A percentile compares a stretch with the other conserved stretches of the same genome.
These are phyloP conservation scores for Frieseomelitta varia DNA, from an alignment of 1,140 invertebrate genomes.

Conservation along the genomic window DNA sequence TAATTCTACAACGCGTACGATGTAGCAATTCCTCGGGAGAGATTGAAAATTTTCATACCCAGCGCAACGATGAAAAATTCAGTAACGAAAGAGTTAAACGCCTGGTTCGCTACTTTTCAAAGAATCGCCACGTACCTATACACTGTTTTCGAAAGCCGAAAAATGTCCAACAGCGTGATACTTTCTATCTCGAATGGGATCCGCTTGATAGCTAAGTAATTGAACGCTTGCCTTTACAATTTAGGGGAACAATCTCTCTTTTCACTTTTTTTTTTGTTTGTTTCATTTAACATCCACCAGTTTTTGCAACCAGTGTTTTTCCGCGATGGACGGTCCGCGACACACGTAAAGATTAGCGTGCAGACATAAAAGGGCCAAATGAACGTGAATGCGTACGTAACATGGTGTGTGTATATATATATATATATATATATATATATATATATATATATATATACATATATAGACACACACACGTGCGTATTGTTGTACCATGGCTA, in stretches of 20 bases:
- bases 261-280: not conserved
- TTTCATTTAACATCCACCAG: not conserved
- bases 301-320: slow-evolving; percentile 6
- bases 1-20: too few species aligned
- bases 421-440: too few species aligned
- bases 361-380: slow-evolving; percentile 2
- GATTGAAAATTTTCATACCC: too few species aligned
- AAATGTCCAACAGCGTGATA: not conserved
- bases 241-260: not conserved
- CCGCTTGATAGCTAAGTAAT: not conserved
- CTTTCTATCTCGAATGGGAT: too few species aligned
- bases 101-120: too few species aligned
- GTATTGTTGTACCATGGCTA: not conserved
- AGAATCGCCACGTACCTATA: not conserved
- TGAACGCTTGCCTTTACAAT: not conserved
- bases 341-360: slow-evolving; percentile 10
- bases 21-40: too few species aligned
- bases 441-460: too few species aligned
- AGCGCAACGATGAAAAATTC: too few species aligned
- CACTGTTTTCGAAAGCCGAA: too few species aligned
- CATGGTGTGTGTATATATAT: too few species aligned
- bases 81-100: too few species aligned
- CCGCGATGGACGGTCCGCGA: not conserved
- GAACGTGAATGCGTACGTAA: not conserved
- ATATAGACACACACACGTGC: too few species aligned